Conservation (phyloP, 1,140 invertebrate species). For the Saccostrea echinata region DNA sequence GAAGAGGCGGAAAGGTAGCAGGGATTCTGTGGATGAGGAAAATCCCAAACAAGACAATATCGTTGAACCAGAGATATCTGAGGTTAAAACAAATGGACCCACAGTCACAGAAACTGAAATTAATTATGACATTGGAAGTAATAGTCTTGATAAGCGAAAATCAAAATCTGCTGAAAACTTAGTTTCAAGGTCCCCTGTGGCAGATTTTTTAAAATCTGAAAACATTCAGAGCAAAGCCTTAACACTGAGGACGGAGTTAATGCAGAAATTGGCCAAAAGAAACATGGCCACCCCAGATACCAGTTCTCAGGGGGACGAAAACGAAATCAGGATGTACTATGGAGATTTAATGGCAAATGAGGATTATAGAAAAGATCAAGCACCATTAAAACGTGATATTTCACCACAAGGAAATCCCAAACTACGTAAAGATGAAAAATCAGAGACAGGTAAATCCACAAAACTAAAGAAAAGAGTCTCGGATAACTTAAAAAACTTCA, state of each 20-base stretch:
- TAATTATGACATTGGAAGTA: not conserved
- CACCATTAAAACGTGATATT: conserved; percentile 35
- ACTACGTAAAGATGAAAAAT: conserved; percentile 34
- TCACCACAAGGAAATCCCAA: not conserved
- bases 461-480: conserved; percentile 51
- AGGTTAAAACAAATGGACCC: conserved; percentile 14
- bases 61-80: not conserved
- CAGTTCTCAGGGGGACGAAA: conserved; percentile 4
- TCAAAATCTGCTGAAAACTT: conserved; percentile 38
- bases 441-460: not conserved
- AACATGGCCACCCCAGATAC: conserved; percentile 29
- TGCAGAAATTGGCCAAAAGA: conserved; percentile 46
- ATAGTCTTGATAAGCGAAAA: conserved; percentile 16
- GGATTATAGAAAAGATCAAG: not conserved
- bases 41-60: not conserved
- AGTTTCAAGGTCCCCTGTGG: not conserved
- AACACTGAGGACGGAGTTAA: conserved; percentile 49
- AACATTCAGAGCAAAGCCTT: conserved; percentile 41
- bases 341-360: conserved; percentile 33
- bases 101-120: not conserved
- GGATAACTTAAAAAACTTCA: conserved; percentile 38
- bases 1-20: conserved; percentile 9
- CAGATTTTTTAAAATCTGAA: not conserved
- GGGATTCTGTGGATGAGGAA: not conserved
- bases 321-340: conserved; percentile 52